Evolutionary conservation across 2,888 invertebrate species (phyloP).

Genomic region (Axea sp.): DNA sequence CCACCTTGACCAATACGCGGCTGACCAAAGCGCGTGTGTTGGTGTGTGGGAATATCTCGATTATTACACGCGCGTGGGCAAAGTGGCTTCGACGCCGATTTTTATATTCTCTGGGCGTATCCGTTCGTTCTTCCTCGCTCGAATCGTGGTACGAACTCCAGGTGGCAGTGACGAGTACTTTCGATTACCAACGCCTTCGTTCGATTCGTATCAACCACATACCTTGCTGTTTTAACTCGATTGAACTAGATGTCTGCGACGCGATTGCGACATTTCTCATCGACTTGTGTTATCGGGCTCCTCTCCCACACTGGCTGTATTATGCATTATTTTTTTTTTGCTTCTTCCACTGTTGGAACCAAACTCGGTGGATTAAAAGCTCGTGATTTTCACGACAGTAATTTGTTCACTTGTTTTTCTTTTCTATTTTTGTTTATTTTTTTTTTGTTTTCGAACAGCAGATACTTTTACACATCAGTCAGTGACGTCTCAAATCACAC

Average conservation of each 20-base stretch:
- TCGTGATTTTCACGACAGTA: no score
- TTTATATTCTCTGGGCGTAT: constrained; percentile 75
- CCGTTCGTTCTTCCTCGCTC: constrained; percentile 59
- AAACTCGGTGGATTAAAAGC: no score
- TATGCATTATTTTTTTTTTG: no score
- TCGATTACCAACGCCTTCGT: constrained; percentile 58
- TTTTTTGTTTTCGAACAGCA: constrained; percentile 13
- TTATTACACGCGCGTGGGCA: constrained; percentile 76
- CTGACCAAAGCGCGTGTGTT: constrained; percentile 25
- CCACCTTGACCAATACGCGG: constrained; percentile 63
- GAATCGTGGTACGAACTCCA: constrained; percentile 36
- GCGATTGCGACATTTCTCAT: constrained; percentile 39
- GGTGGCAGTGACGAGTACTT: constrained; percentile 58
- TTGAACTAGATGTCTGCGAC: constrained; percentile 41
- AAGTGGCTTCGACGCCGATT: constrained; percentile 71
- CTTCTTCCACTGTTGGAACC: constrained; percentile 8
- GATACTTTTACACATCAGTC: constrained; percentile 8
- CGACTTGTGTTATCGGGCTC: not conserved
- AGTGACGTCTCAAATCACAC: constrained; percentile 11
- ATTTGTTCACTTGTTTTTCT: no score
- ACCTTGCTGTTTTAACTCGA: constrained; percentile 27
- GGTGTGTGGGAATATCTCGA: constrained; percentile 76
- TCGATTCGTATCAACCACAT: constrained; percentile 45
- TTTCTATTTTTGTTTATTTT: no score
- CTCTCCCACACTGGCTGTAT: not conserved